phyloP scores from a whole-genome alignment of 1,140 invertebrate genomes.

The Wiebesia pumilae region DNA sequence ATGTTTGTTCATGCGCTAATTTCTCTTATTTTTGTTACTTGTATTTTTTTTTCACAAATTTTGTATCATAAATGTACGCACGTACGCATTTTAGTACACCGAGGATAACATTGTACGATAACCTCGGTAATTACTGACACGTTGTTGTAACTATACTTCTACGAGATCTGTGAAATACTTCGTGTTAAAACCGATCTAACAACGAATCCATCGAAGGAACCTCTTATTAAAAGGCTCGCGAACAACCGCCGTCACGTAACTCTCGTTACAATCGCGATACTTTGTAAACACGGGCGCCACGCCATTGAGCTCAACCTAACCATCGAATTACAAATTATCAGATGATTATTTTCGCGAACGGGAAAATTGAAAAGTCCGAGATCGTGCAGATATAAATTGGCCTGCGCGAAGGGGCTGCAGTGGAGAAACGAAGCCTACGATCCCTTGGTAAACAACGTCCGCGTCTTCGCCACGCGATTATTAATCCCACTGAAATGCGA shows the following conservation, averaged over 20 bases:
- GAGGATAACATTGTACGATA: too few relatives aligned
- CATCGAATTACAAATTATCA: background rate
- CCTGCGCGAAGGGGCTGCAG: background rate
- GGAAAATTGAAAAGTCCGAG: slow-evolving; percentile 13
- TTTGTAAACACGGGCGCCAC: background rate
- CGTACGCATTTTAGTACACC: too few relatives aligned
- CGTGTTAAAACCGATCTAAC: too few relatives aligned
- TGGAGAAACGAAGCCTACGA: background rate
- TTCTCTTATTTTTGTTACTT: too few relatives aligned
- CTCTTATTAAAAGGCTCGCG: too few relatives aligned
- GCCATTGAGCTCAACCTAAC: background rate
- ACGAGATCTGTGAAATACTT: too few relatives aligned
- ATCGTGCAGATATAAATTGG: slow-evolving; percentile 17
- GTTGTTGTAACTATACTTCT: too few relatives aligned
- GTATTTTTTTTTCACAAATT: too few relatives aligned
- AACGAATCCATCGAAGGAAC: too few relatives aligned
- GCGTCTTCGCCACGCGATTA: background rate
- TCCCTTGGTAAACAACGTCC: slow-evolving; percentile 29
- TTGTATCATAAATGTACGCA: too few relatives aligned
- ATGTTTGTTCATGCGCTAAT: too few relatives aligned
- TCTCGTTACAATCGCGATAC: background rate
- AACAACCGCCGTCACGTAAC: background rate
- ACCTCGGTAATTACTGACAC: too few relatives aligned
- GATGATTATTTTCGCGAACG: background rate
- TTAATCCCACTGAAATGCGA: slow-evolving; percentile 28